phyloP scores from a whole-genome alignment of 2,888 invertebrate species.

The Troides helena region DNA sequence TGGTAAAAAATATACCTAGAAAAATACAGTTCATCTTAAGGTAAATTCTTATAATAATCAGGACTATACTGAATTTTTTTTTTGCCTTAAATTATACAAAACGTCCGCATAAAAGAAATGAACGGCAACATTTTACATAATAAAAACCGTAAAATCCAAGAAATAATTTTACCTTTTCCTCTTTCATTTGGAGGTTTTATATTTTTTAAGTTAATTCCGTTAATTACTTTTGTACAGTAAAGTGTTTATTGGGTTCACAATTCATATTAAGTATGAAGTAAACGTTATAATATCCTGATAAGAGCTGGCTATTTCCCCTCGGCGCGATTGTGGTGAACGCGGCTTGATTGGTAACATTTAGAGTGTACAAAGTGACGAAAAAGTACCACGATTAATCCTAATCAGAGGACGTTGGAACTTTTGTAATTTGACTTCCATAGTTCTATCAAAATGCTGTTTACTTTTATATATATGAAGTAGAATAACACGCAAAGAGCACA shows the following conservation, averaged over 20 bases:
- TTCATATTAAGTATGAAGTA: constrained; percentile 23
- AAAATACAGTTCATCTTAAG: not conserved
- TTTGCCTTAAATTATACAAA: not conserved
- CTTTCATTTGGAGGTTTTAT: not conserved
- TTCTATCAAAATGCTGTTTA: not conserved
- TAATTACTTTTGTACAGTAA: constrained; percentile 16
- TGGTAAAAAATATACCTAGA: not conserved
- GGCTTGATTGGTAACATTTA: constrained; percentile 24
- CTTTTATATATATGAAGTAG: no score
- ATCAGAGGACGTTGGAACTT: constrained; percentile 17
- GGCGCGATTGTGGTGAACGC: not conserved
- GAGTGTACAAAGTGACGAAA: constrained; percentile 11
- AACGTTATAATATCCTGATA: constrained; percentile 14
- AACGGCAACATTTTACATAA: constrained; percentile 1
- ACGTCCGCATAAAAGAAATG: constrained; percentile 6
- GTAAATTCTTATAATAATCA: not conserved
- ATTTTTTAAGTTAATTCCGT: constrained; percentile 4
- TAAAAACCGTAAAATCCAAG: not conserved
- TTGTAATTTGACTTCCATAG: not conserved
- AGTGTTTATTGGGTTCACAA: constrained; percentile 23
- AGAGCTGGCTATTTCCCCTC: constrained; percentile 12
- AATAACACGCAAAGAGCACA: no score
- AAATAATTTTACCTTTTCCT: not conserved
- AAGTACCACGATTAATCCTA: constrained; percentile 17
- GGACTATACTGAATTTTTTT: not conserved